phyloP scores from a whole-genome alignment of 2,113 vertebrate species.

The Semnornis frantzii region DNA sequence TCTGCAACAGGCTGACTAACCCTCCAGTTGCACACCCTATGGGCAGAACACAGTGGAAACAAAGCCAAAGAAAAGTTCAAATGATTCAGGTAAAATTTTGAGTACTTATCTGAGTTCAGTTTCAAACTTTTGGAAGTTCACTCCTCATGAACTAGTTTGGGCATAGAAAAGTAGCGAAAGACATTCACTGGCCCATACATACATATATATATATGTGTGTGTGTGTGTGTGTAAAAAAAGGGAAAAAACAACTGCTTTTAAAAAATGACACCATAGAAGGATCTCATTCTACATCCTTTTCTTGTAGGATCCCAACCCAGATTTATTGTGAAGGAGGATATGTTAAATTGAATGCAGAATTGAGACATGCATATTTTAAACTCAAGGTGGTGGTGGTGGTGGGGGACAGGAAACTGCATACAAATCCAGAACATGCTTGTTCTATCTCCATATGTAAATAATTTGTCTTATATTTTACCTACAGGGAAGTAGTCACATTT shows the following conservation, averaged over 20 bases:
- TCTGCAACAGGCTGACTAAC: constrained; percentile 33
- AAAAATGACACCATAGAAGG: not conserved
- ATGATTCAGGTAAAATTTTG: constrained; percentile 24
- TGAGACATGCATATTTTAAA: constrained; percentile 10
- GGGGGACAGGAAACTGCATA: not conserved
- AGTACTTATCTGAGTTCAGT: constrained; percentile 60
- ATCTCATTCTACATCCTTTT: not conserved
- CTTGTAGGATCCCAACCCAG: not conserved
- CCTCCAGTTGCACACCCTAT: constrained; percentile 34
- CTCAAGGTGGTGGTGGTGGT: too few relatives aligned
- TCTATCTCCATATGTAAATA: not conserved
- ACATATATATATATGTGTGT: not conserved
- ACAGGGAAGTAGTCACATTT: not conserved
- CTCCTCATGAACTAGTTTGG: constrained; percentile 55
- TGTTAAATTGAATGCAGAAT: not conserved
- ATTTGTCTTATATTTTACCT: not conserved
- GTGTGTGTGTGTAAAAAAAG: not conserved
- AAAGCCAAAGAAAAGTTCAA: constrained; percentile 50
- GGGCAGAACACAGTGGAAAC: constrained; percentile 48
- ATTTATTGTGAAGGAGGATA: not conserved
- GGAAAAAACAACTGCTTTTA: not conserved
- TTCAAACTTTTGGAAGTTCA: constrained; percentile 61
- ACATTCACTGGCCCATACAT: constrained; percentile 23
- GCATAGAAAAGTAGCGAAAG: constrained; percentile 53
- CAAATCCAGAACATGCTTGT: not conserved